These are phyloP conservation scores for Hydrotaea cyrtoneurina DNA, from an alignment of 2,888 invertebrate species.

Conservation along the genomic window DNA sequence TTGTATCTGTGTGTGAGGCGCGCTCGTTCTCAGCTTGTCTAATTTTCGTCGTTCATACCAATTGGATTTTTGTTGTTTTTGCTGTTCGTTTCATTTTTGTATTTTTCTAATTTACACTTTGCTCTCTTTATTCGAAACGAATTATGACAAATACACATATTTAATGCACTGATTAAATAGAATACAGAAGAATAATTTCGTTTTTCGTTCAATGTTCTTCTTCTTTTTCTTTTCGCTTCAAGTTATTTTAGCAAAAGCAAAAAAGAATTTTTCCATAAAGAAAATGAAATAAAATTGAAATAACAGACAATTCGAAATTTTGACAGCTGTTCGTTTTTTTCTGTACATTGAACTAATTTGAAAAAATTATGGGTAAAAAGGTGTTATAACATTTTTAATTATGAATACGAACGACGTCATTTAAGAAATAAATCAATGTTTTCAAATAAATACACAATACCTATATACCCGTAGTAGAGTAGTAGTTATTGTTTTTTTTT, in stretches of 20 bases:
- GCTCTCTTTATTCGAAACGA: constrained; percentile 55
- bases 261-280: constrained; percentile 29
- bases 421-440: constrained; percentile 45
- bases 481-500: not conserved
- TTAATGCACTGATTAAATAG: constrained; percentile 65
- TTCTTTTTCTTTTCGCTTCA: constrained; percentile 7
- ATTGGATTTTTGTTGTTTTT: constrained; percentile 49
- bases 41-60: constrained; percentile 64
- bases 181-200: constrained; percentile 57
- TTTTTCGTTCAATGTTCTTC: constrained; percentile 25
- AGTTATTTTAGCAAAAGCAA: constrained; percentile 25
- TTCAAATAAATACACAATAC: constrained; percentile 31
- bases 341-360: not conserved
- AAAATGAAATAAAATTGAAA: not conserved
- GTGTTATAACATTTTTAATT: constrained; percentile 8
- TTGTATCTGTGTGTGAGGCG: constrained; percentile 37
- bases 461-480: constrained; percentile 37
- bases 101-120: constrained; percentile 64
- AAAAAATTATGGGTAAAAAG: not conserved
- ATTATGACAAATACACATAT: constrained; percentile 58
- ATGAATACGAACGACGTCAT: constrained; percentile 47
- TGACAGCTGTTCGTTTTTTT: constrained; percentile 22
- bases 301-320: not conserved
- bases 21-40: constrained; percentile 57
- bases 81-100: constrained; percentile 42